These are phyloP conservation scores for Agrotis exclamationis DNA, from an alignment of 2,888 invertebrate genomes.

Conservation along the genomic window DNA sequence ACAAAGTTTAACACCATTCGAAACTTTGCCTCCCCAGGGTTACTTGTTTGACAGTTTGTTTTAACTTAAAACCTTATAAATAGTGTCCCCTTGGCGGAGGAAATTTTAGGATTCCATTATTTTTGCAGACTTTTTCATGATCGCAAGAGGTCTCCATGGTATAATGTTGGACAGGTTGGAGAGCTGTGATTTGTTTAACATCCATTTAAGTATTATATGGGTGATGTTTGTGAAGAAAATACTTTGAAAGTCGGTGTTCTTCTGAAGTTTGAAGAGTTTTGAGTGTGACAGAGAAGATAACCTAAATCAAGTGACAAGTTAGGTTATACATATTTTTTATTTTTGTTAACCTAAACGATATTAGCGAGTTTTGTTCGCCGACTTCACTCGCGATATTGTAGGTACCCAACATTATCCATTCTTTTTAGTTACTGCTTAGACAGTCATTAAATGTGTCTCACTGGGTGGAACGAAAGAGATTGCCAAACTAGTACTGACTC, in stretches of 20 bases:
- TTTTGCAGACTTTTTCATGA: constrained; percentile 76
- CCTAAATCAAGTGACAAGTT: neutral
- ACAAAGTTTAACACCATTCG: constrained; percentile 78
- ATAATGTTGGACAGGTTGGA: constrained; percentile 58
- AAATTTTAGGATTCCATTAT: constrained; percentile 79
- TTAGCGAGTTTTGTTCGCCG: no score
- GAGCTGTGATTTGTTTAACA: constrained; percentile 46
- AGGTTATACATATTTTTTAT: no score
- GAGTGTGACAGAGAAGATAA: neutral
- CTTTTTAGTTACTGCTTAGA: no score
- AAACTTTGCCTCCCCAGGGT: constrained; percentile 78
- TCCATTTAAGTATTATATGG: constrained; percentile 18
- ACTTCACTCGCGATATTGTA: no score
- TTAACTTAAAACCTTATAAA: constrained; percentile 85
- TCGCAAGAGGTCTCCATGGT: constrained; percentile 71
- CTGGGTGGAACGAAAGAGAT: no score
- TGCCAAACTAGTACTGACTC: no score
- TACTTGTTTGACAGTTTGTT: constrained; percentile 85
- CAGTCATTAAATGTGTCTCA: no score
- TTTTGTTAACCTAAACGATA: neutral
- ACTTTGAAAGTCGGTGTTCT: neutral
- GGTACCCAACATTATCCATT: no score
- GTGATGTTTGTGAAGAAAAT: constrained; percentile 3
- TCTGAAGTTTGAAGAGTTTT: neutral
- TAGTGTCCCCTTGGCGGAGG: constrained; percentile 79